These are phyloP conservation scores for Crenuchus spilurus DNA, from an alignment of 2,797 vertebrate species.

Conservation along the genomic window DNA sequence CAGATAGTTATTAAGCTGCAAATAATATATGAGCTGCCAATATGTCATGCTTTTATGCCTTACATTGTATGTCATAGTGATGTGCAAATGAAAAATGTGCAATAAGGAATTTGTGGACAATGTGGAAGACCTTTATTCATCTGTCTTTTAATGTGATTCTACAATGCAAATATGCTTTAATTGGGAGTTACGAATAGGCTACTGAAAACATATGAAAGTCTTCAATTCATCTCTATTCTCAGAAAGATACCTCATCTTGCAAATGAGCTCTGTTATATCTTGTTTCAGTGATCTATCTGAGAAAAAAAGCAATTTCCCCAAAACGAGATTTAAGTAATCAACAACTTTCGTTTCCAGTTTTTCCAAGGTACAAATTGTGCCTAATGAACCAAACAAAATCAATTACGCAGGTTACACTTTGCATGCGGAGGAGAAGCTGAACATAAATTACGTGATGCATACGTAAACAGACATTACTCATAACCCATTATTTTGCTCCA, in stretches of 20 bases:
- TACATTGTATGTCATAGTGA: not conserved
- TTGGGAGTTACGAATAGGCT: not conserved
- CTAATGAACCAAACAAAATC: constrained; percentile 80
- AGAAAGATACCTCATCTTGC: not conserved
- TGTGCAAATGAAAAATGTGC: not conserved
- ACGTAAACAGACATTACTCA: constrained; percentile 78
- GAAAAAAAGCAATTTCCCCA: constrained; percentile 68
- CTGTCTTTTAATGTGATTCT: not conserved
- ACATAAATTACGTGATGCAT: constrained; percentile 74
- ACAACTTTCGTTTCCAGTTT: constrained; percentile 79
- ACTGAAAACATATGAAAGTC: not conserved
- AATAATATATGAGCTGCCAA: not conserved
- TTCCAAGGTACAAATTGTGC: constrained; percentile 81
- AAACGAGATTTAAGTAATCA: constrained; percentile 78
- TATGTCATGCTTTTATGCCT: not conserved
- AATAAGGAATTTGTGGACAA: not conserved
- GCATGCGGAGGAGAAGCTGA: constrained; percentile 73
- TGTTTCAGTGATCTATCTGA: not conserved
- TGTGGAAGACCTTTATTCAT: not conserved
- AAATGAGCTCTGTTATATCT: not conserved
- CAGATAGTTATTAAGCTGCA: not conserved
- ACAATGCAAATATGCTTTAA: not conserved
- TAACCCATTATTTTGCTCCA: constrained; percentile 76
- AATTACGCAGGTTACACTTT: constrained; percentile 79
- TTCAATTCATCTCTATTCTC: not conserved